phyloP scores from a whole-genome alignment of 2,113 vertebrate species.

The Hypocryptadius cinnamomeus region DNA sequence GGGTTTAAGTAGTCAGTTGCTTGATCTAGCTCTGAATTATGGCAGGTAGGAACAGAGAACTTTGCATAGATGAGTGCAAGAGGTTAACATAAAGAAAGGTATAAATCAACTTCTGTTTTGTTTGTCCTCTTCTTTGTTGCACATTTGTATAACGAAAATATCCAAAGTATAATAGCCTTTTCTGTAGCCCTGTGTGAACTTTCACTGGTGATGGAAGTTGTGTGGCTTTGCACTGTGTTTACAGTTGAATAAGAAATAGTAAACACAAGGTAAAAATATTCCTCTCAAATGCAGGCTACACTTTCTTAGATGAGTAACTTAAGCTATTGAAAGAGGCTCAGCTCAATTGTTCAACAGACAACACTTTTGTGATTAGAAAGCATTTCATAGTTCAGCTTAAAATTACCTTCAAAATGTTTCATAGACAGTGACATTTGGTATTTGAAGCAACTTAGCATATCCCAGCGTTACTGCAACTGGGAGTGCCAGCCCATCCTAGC shows the following conservation, averaged over 20 bases:
- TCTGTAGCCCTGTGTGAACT: not conserved
- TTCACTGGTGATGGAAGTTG: not conserved
- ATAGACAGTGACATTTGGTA: not conserved
- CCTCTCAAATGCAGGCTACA: accelerated
- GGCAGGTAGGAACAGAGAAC: not conserved
- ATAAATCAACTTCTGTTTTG: not conserved
- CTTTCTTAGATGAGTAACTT: not conserved
- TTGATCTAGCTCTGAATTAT: not conserved
- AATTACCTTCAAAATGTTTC: not conserved
- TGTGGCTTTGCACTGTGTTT: not conserved
- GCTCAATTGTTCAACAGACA: not conserved
- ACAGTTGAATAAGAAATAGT: not conserved
- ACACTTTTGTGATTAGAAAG: not conserved
- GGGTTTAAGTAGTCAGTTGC: not conserved
- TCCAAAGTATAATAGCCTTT: not conserved
- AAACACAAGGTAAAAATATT: not conserved
- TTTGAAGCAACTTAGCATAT: not conserved
- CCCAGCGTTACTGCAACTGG: not conserved
- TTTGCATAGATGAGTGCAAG: not conserved
- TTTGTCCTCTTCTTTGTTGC: not conserved
- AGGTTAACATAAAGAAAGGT: not conserved
- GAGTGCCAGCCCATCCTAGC: not conserved
- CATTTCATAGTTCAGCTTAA: not conserved
- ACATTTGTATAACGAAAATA: not conserved
- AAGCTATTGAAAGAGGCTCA: not conserved